Evolutionary conservation across 2,113 vertebrate genomes (phyloP).

Genomic region (Lethenteron camtschaticum): DNA sequence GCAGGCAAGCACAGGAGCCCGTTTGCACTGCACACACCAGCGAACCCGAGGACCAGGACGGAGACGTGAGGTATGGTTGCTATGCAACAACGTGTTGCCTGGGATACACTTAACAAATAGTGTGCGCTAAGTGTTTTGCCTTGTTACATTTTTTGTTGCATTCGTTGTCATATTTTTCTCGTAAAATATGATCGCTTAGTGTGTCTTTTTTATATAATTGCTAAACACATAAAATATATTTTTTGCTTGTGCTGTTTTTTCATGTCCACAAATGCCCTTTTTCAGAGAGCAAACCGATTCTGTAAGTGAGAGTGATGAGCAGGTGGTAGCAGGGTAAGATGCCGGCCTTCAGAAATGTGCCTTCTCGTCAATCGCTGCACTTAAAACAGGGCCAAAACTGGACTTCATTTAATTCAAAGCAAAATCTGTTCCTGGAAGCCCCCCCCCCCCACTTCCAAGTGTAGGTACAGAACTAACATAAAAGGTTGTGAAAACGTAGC

Average conservation of each 20-base stretch:
- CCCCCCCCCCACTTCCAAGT: slow-evolving; percentile 14
- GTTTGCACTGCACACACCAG: slow-evolving; percentile 48
- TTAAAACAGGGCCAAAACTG: background rate
- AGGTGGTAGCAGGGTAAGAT: slow-evolving; percentile 89
- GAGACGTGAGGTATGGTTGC: slow-evolving; percentile 54
- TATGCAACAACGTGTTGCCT: no score
- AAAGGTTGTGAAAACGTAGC: background rate
- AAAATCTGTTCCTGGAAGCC: slow-evolving; percentile 21
- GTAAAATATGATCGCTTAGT: no score
- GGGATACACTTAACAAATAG: background rate
- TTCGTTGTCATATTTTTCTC: background rate
- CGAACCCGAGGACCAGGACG: slow-evolving; percentile 67
- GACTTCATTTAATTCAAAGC: background rate
- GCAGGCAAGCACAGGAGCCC: slow-evolving; percentile 61
- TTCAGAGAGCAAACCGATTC: slow-evolving; percentile 74
- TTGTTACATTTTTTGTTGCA: background rate
- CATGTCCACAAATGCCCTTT: slow-evolving; percentile 23
- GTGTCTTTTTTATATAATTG: background rate
- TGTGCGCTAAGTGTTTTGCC: no score
- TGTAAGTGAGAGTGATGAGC: slow-evolving; percentile 37
- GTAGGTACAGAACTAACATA: background rate
- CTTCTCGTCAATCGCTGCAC: slow-evolving; percentile 35
- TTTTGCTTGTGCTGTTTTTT: background rate
- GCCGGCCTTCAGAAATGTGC: slow-evolving; percentile 32
- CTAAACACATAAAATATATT: background rate